phyloP scores from a whole-genome alignment of 2,888 invertebrate species.

The Neria commutata region DNA sequence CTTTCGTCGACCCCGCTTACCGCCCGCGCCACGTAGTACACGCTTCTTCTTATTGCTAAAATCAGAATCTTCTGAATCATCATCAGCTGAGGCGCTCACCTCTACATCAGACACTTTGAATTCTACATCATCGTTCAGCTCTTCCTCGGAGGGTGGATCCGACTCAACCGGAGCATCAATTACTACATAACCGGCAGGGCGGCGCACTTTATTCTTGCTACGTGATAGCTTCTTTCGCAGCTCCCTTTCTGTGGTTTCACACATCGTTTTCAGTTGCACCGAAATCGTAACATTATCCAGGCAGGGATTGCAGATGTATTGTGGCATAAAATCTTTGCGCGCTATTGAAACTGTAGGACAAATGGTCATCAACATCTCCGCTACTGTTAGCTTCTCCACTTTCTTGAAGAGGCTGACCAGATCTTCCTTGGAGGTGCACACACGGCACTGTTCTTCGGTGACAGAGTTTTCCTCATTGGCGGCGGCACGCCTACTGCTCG shows the following conservation, averaged over 20 bases:
- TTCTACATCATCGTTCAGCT: slow-evolving; percentile 55
- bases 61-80: slow-evolving; percentile 53
- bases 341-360: slow-evolving; percentile 60
- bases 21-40: slow-evolving; percentile 34
- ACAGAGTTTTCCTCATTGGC: slow-evolving; percentile 40
- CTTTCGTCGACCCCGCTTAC: slow-evolving; percentile 36
- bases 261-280: slow-evolving; percentile 55
- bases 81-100: slow-evolving; percentile 47
- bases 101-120: slow-evolving; percentile 59
- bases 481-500: slow-evolving; percentile 29
- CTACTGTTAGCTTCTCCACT: slow-evolving; percentile 48
- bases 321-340: slow-evolving; percentile 61
- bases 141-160: slow-evolving; percentile 51
- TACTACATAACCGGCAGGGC: slow-evolving; percentile 57
- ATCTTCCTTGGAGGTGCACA: slow-evolving; percentile 53
- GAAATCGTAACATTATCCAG: slow-evolving; percentile 58
- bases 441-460: slow-evolving; percentile 58
- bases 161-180: slow-evolving; percentile 59
- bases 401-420: slow-evolving; percentile 55
- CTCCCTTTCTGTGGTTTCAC: slow-evolving; percentile 59
- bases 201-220: slow-evolving; percentile 57
- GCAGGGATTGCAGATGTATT: slow-evolving; percentile 59
- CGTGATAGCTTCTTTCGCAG: slow-evolving; percentile 59
- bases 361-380: slow-evolving; percentile 59
- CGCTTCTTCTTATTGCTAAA: slow-evolving; percentile 43